Conservation (phyloP, 2,113 vertebrate genomes). For the Paracanthobrama guichenoti region DNA sequence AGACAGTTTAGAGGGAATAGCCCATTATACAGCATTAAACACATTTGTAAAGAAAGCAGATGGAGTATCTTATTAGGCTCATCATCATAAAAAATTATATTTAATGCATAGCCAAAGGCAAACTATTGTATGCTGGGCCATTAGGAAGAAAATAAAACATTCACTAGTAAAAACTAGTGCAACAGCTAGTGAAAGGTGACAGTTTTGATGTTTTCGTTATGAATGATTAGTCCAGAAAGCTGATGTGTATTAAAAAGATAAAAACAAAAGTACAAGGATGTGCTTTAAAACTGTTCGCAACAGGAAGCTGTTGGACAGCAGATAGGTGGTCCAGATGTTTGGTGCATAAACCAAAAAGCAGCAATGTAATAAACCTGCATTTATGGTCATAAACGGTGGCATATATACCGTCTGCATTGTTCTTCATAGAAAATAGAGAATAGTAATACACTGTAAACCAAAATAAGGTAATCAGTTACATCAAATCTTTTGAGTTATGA, state of each 20-base stretch:
- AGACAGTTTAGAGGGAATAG: background rate
- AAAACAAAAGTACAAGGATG: background rate
- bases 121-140: slow-evolving; percentile 23
- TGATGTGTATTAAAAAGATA: background rate
- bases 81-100: slow-evolving; percentile 29
- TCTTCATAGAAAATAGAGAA: background rate
- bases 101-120: slow-evolving; percentile 30
- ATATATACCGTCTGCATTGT: background rate
- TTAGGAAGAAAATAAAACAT: slow-evolving; percentile 6
- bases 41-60: slow-evolving; percentile 16
- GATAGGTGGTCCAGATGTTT: slow-evolving; percentile 11
- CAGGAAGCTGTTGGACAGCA: background rate
- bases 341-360: background rate
- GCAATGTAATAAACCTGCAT: slow-evolving; percentile 13
- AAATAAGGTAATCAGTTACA: too few species aligned
- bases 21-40: slow-evolving; percentile 9
- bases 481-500: too few species aligned
- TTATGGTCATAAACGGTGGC: slow-evolving; percentile 7
- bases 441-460: background rate
- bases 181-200: background rate
- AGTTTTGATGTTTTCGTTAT: background rate
- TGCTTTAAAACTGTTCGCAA: background rate
- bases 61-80: slow-evolving; percentile 11
- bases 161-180: slow-evolving; percentile 4
- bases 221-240: background rate